Evolutionary conservation across 2,888 invertebrate genomes (phyloP).

Genomic region (Microchrysa polita): DNA sequence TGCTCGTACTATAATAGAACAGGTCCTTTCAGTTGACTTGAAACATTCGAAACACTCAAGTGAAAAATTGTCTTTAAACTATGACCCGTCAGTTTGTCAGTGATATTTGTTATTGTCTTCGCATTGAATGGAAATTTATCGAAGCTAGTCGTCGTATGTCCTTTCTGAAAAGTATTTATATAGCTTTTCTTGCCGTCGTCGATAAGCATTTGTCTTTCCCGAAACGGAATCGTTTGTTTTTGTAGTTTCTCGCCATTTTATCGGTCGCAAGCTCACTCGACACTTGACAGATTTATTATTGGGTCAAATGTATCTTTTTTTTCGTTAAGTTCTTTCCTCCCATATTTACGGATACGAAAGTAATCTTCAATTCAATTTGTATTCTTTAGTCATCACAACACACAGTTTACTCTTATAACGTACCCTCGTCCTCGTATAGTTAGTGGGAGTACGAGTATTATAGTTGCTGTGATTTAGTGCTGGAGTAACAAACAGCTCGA

Average conservation of each 20-base stretch:
- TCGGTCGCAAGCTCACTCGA: not conserved
- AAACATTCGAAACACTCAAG: not conserved
- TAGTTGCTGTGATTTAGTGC: constrained; percentile 11
- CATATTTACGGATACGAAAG: not conserved
- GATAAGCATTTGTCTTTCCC: not conserved
- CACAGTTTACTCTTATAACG: not conserved
- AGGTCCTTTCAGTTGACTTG: too few species aligned
- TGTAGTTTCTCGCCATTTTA: not conserved
- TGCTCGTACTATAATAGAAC: too few species aligned
- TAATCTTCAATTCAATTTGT: constrained; percentile 36
- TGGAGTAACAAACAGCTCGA: not conserved
- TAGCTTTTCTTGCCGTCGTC: not conserved
- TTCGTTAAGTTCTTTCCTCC: not conserved
- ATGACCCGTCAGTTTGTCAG: not conserved
- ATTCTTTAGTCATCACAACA: not conserved
- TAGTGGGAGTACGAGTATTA: not conserved
- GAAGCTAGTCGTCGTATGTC: not conserved
- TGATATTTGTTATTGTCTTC: constrained; percentile 29
- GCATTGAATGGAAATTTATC: constrained; percentile 9
- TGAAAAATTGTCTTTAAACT: constrained; percentile 29
- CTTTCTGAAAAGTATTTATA: not conserved
- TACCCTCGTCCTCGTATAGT: too few species aligned
- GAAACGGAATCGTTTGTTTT: too few species aligned
- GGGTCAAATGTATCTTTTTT: constrained; percentile 28
- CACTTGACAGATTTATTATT: constrained; percentile 36